Conservation (phyloP, 2,888 invertebrate genomes). For the Herminia tarsipennalis region DNA sequence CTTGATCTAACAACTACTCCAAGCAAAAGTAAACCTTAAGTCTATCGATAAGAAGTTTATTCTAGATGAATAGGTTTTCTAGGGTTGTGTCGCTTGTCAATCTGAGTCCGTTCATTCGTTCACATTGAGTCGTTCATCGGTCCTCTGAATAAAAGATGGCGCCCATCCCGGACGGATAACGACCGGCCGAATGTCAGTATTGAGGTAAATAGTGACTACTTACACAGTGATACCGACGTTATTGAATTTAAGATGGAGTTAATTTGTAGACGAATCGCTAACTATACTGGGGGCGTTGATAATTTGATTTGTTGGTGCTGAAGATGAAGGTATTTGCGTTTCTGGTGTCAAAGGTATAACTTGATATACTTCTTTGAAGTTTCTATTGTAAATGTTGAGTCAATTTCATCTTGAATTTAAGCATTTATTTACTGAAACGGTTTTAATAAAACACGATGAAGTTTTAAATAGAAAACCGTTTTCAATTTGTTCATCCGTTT, state of each 20-base stretch:
- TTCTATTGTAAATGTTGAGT: no score
- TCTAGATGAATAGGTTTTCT: conserved; percentile 22
- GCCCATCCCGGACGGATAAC: conserved; percentile 49
- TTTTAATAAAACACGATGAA: no score
- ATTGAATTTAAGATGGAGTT: conserved; percentile 28
- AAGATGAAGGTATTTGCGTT: background rate
- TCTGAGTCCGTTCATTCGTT: conserved; percentile 56
- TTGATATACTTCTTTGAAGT: no score
- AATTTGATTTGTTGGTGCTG: background rate
- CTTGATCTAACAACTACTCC: conserved; percentile 4
- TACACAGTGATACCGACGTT: conserved; percentile 36
- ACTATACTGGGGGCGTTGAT: background rate
- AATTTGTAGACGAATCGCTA: conserved; percentile 11
- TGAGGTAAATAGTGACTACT: conserved; percentile 57
- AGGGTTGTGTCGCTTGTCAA: conserved; percentile 39
- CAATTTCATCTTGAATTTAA: no score
- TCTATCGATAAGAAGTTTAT: conserved; percentile 22
- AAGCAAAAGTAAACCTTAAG: conserved; percentile 34
- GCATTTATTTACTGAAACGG: no score
- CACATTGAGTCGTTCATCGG: conserved; percentile 64
- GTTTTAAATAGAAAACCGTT: no score
- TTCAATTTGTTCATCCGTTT: no score
- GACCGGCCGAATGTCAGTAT: conserved; percentile 58
- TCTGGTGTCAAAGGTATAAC: no score
- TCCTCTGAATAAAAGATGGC: conserved; percentile 72